Evolutionary conservation across 2,113 vertebrate species (phyloP).

Genomic region (Cnemophilus loriae): DNA sequence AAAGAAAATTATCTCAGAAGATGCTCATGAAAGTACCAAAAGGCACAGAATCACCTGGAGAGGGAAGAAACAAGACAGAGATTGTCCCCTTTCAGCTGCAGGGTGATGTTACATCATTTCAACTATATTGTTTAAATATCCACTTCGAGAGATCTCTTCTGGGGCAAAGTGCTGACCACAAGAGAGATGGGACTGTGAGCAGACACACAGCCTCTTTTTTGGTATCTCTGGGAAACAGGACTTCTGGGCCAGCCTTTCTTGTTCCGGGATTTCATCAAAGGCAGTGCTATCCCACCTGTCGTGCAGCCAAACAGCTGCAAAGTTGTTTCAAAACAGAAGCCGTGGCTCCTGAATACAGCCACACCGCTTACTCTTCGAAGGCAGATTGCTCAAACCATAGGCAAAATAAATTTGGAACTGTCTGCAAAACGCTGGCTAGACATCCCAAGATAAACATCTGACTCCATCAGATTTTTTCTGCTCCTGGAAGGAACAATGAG

Average conservation of each 20-base stretch:
- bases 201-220: neutral
- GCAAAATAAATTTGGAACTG: neutral
- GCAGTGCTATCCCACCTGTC: neutral
- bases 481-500: neutral
- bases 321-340: neutral
- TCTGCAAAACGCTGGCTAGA: neutral
- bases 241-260: neutral
- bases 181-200: neutral
- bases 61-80: neutral
- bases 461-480: neutral
- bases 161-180: neutral
- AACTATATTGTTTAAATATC: neutral
- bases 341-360: neutral
- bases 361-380: neutral
- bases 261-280: neutral
- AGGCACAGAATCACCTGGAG: neutral
- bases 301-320: neutral
- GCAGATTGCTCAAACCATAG: neutral
- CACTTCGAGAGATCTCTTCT: neutral
- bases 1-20: neutral
- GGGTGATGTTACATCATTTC: neutral
- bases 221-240: neutral
- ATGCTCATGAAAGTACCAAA: neutral
- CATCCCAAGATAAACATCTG: neutral
- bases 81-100: neutral